phyloP scores from a whole-genome alignment of 2,113 vertebrate species.

The Leuciscus idus region DNA sequence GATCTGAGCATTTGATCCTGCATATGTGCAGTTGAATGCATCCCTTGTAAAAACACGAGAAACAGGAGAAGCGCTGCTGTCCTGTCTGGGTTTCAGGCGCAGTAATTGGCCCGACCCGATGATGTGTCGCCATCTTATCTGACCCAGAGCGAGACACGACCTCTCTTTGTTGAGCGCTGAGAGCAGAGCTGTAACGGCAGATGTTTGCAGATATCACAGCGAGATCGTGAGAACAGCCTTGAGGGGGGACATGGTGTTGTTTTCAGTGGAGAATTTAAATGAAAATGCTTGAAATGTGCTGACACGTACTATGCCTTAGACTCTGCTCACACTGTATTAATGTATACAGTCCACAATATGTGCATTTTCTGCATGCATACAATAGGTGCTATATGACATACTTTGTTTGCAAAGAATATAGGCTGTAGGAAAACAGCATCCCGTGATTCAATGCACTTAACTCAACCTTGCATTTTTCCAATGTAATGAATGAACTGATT shows the following conservation, averaged over 20 bases:
- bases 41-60: neutral
- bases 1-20: neutral
- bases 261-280: neutral
- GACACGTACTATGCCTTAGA: neutral
- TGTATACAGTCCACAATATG: neutral
- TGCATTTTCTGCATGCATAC: neutral
- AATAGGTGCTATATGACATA: neutral
- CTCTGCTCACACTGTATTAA: neutral
- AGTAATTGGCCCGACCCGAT: neutral
- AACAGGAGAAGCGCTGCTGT: neutral
- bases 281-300: neutral
- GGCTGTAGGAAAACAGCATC: neutral
- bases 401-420: neutral
- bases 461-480: neutral
- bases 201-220: slow-evolving; percentile 35
- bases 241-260: slow-evolving; percentile 13
- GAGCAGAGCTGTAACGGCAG: neutral
- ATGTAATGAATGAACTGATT: neutral
- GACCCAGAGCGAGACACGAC: neutral
- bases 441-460: neutral
- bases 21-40: neutral
- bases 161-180: slow-evolving; percentile 1
- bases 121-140: slow-evolving; percentile 6
- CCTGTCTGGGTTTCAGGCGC: neutral
- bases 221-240: slow-evolving; percentile 36